phyloP scores from a whole-genome alignment of 2,797 vertebrate genomes.

The Rhodeus uyekii region DNA sequence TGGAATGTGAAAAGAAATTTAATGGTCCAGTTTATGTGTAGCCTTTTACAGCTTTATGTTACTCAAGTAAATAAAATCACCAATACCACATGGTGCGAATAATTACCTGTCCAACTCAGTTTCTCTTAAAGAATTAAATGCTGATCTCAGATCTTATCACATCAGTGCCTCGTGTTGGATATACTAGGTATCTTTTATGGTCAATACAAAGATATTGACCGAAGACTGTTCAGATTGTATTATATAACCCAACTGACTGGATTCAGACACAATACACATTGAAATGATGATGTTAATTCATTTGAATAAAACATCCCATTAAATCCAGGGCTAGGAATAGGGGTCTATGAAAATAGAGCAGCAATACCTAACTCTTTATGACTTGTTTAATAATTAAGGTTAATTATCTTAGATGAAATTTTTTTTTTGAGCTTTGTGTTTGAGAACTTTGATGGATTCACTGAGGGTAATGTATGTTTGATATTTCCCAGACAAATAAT shows the following conservation, averaged over 20 bases:
- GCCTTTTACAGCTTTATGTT: neutral
- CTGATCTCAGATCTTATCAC: neutral
- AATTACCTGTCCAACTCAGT: neutral
- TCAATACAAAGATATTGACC: neutral
- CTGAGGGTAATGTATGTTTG: neutral
- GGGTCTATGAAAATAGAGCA: neutral
- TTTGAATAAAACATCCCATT: conserved; percentile 18
- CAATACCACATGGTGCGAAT: neutral
- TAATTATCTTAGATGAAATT: neutral
- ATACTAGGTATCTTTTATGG: neutral
- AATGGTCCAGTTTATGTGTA: conserved; percentile 9
- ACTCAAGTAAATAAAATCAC: conserved; percentile 25
- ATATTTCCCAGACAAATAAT: neutral
- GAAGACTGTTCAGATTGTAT: neutral
- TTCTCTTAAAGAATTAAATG: neutral
- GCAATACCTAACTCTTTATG: neutral
- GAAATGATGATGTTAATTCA: neutral
- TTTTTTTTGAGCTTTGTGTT: neutral
- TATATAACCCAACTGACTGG: neutral
- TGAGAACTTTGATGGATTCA: neutral
- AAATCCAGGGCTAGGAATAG: neutral
- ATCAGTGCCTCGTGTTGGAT: neutral
- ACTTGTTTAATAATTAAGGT: neutral
- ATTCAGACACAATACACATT: neutral
- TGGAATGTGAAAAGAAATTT: conserved; percentile 14